Evolutionary conservation across 2,113 vertebrate genomes (phyloP).

Genomic region (Eolophus roseicapilla): DNA sequence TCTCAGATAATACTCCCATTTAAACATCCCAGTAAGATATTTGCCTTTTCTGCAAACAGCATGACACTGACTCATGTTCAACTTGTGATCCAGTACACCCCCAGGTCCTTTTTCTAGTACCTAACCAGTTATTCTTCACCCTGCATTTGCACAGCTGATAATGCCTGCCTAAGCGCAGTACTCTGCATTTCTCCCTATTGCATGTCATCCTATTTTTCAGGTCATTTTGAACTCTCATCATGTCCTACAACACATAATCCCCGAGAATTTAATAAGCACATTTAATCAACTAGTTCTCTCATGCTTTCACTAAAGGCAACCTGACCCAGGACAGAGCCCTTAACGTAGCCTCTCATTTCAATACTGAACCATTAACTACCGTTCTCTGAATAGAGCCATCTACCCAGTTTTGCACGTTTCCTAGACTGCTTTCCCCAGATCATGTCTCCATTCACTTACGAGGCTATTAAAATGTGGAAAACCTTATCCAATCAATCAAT

Average conservation of each 20-base stretch:
- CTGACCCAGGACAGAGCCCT: background rate
- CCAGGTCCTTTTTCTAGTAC: slow-evolving; percentile 46
- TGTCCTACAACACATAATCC: background rate
- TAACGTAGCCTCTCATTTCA: background rate
- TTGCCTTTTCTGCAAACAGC: slow-evolving; percentile 35
- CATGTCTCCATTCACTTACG: background rate
- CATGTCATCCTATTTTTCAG: background rate
- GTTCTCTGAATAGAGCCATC: background rate
- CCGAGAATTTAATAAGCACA: slow-evolving; percentile 11
- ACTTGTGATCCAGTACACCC: slow-evolving; percentile 62
- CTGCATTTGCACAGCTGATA: slow-evolving; percentile 4
- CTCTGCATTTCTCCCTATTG: background rate
- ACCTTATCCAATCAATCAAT: background rate
- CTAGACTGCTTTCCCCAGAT: background rate
- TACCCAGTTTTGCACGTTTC: background rate
- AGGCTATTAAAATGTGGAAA: background rate
- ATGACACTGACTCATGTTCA: slow-evolving; percentile 61
- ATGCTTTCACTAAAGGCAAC: slow-evolving; percentile 5
- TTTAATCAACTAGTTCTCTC: background rate
- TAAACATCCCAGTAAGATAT: slow-evolving; percentile 11
- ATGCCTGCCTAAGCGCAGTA: background rate
- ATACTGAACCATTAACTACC: background rate
- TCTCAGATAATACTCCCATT: background rate
- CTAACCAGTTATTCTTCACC: slow-evolving; percentile 5
- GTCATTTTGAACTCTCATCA: background rate